phyloP scores from a whole-genome alignment of 2,113 vertebrate genomes.

The Picathartes gymnocephalus region DNA sequence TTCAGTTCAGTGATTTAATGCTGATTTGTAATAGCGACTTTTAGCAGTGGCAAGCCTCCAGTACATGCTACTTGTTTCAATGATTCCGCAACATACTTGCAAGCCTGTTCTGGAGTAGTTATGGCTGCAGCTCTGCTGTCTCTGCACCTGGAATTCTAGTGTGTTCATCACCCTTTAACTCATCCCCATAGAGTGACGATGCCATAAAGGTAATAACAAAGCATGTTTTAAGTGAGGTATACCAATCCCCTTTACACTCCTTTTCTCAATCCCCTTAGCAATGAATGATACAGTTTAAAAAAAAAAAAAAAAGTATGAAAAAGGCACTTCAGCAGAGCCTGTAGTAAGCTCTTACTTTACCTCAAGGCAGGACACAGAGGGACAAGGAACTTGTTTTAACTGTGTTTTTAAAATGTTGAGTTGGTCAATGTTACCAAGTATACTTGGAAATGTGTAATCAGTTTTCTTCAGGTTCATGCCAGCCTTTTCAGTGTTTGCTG shows the following conservation, averaged over 20 bases:
- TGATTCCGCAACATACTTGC: background rate
- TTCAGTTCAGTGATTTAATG: background rate
- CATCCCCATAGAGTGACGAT: conserved; percentile 2
- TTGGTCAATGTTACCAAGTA: background rate
- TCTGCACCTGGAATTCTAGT: background rate
- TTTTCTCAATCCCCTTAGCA: conserved; percentile 47
- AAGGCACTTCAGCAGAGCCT: conserved; percentile 46
- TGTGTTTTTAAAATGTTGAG: background rate
- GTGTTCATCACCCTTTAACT: conserved; percentile 21
- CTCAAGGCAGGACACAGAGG: background rate
- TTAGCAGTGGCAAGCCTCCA: background rate
- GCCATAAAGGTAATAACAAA: background rate
- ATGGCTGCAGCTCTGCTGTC: background rate
- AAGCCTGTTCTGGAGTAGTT: background rate
- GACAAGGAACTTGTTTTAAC: background rate
- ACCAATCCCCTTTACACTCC: conserved; percentile 57
- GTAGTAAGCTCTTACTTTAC: conserved; percentile 23
- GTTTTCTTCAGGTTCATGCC: background rate
- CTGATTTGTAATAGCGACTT: background rate
- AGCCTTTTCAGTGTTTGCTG: background rate
- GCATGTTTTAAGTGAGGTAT: conserved; percentile 51
- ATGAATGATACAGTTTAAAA: background rate
- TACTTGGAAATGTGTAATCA: background rate
- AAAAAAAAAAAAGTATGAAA: conserved; percentile 12
- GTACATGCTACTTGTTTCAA: background rate